Evolutionary conservation across 2,888 invertebrate species (phyloP), one percentile per base, ranked within the genome.

Genomic region (Craniophora ligustri): DNA sequence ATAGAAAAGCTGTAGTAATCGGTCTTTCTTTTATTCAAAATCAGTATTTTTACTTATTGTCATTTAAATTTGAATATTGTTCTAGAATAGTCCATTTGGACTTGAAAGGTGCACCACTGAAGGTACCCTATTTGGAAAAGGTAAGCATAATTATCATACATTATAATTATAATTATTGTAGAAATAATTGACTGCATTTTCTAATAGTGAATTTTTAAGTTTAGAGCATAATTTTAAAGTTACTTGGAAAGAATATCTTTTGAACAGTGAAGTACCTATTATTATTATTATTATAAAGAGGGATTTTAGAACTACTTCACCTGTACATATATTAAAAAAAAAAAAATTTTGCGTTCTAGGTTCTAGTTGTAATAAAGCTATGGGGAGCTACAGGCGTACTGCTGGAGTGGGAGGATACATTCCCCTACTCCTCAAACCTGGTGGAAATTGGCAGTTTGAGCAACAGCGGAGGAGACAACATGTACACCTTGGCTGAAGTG

Each of bases 351-450:
- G 1, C 11, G 2, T 49, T 39, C 8, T 11, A 63, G 91, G 80
- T 91, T 1, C 58, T 92, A 0, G 44, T 71, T 3, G 58, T 64
- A 19, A 76, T 82, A 3, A 89, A 89, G 48, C 88, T 94, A 81
- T 95, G 96, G 94, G 96, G 97, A 15, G 97, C 96, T 0, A 98
- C 97, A 1, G 98, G 98, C 1, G 85, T 98, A 14, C 91, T 98
- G 8, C 76, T 98, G 32, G 98, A 98, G 89, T 98, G 98, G 96
- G 98, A 98, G 81, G 98, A 98, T 78, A 97, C 97, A 61, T 98
- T 98, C 87, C 98, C 98, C 0, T 98, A 96, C 84, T 90, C 89
- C 5, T 95, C 94, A 38, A 94, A 94, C 8, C 86, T 97, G 41
- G 85, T 89, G 11, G 93, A 90, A 4, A 93, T 95, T 14, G 96